Conservation (phyloP, 2,797 vertebrate genomes). For the Microhierax caerulescens region DNA sequence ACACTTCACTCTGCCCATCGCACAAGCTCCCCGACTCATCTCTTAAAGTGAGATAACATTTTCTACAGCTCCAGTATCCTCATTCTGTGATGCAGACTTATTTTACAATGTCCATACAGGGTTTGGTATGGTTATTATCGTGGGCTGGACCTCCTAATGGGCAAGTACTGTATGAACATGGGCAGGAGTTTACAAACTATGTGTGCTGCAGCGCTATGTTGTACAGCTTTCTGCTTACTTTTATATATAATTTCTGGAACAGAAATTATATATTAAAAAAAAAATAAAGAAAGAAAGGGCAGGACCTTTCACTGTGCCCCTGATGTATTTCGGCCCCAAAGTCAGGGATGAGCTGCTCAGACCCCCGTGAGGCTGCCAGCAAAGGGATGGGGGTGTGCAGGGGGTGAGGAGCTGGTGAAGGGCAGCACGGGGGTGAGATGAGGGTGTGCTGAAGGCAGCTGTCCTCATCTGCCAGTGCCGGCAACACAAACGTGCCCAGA, state of each 20-base stretch:
- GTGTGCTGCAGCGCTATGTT: background rate
- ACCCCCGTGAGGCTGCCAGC: background rate
- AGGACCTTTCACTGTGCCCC: background rate
- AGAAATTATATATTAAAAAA: background rate
- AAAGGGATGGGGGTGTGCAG: background rate
- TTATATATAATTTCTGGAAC: too few relatives aligned
- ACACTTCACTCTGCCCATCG: background rate
- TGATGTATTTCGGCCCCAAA: background rate
- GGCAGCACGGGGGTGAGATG: background rate
- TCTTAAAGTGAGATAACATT: background rate
- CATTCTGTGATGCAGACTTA: background rate
- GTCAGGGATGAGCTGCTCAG: background rate
- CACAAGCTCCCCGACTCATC: background rate
- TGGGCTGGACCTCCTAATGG: background rate
- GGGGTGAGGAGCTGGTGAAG: background rate
- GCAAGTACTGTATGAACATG: background rate
- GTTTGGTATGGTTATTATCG: background rate
- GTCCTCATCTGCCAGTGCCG: background rate
- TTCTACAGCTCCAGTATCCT: background rate
- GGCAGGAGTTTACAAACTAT: background rate
- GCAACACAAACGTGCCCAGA: rapidly evolving
- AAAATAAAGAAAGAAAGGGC: background rate
- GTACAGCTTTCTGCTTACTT: background rate
- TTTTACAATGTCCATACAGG: background rate
- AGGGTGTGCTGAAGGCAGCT: background rate